Evolutionary conservation across 2,888 invertebrate genomes (phyloP), one percentile per base, ranked within the genome.

Genomic region (Hypselothyrea guttata): DNA sequence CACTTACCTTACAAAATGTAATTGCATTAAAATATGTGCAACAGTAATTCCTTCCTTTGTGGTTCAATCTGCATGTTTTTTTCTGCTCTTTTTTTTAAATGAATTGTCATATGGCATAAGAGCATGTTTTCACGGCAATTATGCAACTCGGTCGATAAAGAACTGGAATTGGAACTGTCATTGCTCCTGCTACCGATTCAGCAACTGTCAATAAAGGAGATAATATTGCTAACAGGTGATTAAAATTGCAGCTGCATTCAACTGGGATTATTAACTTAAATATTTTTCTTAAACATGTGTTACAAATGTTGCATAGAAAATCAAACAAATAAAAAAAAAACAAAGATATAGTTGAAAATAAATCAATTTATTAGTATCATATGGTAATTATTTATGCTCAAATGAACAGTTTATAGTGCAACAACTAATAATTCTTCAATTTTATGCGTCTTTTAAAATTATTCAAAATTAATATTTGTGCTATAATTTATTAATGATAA

Each of bases 141-240:
- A 62, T 51, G 44, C 54, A 61, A 40, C 59, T 46, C 48, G 58
- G 44, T 56, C 47, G 67, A 73, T 73, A 78, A 73, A 56, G 47
- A 73, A 63, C 33, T 70, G 57, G 54, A 53, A 64, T 45, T 61
- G 62, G 56, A 38, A 67, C 16, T 41, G 33, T 12, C 38, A 66
- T 34, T 70, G 58, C 54, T 41, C 62, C 52, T 48, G 58, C 54
- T 38, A 59, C 46, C 13, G 27, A n/a, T 40, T 62, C 44, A 59
- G 56, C 60, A 52, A 55, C 61, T 75, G 79, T 78, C 77, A 67
- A 67, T 82, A 54, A n/a, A 1, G 4, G 1, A 2, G 13, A 34
- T 16, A 38, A n/a, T n/a, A n/a, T 15, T n/a, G 22, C n/a, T 54
- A 11, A 15, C 12, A 52, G 60, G 60, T 49, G 38, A 55, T 69